Conservation (phyloP, 53 echinoderm and acorn worm species). For the Henricia sp. region DNA sequence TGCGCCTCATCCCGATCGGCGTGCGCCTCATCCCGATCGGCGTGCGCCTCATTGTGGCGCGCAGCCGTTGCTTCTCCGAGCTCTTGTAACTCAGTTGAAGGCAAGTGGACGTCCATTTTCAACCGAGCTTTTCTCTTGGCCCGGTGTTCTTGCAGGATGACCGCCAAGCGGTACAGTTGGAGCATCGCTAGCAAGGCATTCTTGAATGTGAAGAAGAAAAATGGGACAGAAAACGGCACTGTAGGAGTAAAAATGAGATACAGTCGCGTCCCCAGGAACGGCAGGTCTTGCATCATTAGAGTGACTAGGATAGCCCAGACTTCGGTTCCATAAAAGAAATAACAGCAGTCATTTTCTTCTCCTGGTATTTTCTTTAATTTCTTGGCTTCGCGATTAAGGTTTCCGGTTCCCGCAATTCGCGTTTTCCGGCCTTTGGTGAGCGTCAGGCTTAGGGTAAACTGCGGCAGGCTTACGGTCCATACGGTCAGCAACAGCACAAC, state of each 20-base stretch:
- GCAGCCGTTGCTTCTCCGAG: not conserved
- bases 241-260: slow-evolving; percentile 32
- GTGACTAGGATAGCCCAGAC: slow-evolving; percentile 52
- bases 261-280: slow-evolving; percentile 39
- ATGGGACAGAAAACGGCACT: slow-evolving; percentile 11
- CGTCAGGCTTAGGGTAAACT: slow-evolving; percentile 73
- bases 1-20: not conserved
- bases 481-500: slow-evolving; percentile 51
- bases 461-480: slow-evolving; percentile 74
- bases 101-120: not conserved
- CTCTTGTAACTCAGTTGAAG: not conserved
- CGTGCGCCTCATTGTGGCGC: too few species aligned
- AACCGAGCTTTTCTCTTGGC: not conserved
- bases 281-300: slow-evolving; percentile 39
- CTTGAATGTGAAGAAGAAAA: slow-evolving; percentile 47
- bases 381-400: not conserved
- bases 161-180: slow-evolving; percentile 34
- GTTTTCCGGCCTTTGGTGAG: slow-evolving; percentile 49
- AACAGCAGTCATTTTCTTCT: not conserved
- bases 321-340: slow-evolving; percentile 44
- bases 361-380: not conserved
- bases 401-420: slow-evolving; percentile 7
- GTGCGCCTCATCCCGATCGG: not conserved
- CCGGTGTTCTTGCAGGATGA: slow-evolving; percentile 32
- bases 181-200: slow-evolving; percentile 35